phyloP scores from a whole-genome alignment of 2,797 vertebrate genomes.

The Sebastes ruberrimus region DNA sequence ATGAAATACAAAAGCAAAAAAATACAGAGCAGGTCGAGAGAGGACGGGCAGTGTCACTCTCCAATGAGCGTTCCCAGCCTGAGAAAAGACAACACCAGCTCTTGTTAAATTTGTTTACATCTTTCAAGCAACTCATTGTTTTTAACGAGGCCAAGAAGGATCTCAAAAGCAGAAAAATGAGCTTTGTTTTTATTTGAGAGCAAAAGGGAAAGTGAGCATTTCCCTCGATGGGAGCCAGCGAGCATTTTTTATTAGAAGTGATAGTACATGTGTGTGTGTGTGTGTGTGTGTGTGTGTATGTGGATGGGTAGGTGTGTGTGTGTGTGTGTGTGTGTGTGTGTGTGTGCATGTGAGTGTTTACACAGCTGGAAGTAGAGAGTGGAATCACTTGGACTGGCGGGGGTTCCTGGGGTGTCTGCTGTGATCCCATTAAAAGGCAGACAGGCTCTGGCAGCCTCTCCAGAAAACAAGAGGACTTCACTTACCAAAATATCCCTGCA shows the following conservation, averaged over 20 bases:
- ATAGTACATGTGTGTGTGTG: conserved; percentile 38
- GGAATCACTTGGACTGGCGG: conserved; percentile 78
- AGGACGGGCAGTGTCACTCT: conserved; percentile 43
- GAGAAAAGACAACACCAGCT: conserved; percentile 59
- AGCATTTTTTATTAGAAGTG: conserved; percentile 55
- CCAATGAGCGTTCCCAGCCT: conserved; percentile 49
- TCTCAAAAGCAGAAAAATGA: conserved; percentile 49
- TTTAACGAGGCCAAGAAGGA: conserved; percentile 66
- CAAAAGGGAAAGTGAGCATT: conserved; percentile 52
- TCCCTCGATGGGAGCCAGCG: conserved; percentile 40
- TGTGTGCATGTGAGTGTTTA: conserved; percentile 60
- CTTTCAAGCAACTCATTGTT: conserved; percentile 51
- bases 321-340: conserved; percentile 21
- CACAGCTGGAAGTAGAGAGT: conserved; percentile 70
- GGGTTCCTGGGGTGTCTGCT: conserved; percentile 70
- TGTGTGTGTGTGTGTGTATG: neutral
- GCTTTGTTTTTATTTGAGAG: conserved; percentile 58
- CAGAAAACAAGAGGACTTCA: conserved; percentile 74
- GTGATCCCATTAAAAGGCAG: conserved; percentile 76
- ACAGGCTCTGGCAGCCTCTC: conserved; percentile 72
- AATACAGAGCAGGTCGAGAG: neutral
- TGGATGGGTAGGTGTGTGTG: conserved; percentile 7
- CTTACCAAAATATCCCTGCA: conserved; percentile 68
- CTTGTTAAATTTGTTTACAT: conserved; percentile 73
- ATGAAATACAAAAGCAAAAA: conserved; percentile 32